These are phyloP conservation scores for Cyprinodon diabolis DNA, from an alignment of 2,797 vertebrate species.

Conservation along the genomic window DNA sequence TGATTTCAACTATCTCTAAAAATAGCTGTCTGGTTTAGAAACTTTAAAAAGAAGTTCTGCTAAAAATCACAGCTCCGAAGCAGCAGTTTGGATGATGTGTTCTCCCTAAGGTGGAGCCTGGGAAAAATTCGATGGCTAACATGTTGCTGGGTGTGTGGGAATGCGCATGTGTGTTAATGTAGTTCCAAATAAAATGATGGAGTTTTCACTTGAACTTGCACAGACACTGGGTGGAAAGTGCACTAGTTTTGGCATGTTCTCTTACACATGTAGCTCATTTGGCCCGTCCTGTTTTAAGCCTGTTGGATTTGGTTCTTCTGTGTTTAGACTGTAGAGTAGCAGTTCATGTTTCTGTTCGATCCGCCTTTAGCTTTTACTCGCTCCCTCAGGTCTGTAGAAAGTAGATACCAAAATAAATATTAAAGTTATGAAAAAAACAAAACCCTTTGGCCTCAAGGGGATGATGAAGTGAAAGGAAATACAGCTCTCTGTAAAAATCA, in stretches of 20 bases:
- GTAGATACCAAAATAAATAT: conserved; percentile 19
- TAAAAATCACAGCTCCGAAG: conserved; percentile 73
- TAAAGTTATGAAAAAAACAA: neutral
- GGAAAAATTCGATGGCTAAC: conserved; percentile 59
- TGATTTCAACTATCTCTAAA: conserved; percentile 77
- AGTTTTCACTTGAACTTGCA: conserved; percentile 28
- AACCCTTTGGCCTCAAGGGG: too few relatives aligned
- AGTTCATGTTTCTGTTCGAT: conserved; percentile 20
- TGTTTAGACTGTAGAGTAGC: conserved; percentile 31
- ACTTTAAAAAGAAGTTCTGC: conserved; percentile 66
- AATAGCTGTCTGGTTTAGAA: conserved; percentile 64
- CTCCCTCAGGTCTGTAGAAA: conserved; percentile 46
- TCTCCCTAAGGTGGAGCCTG: conserved; percentile 77
- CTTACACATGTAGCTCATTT: conserved; percentile 6
- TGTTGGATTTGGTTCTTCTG: conserved; percentile 9
- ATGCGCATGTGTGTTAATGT: conserved; percentile 2
- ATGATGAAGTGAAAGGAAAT: neutral
- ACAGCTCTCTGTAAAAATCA: neutral
- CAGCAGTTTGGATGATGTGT: conserved; percentile 70
- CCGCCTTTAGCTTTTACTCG: conserved; percentile 43
- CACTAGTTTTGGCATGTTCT: neutral
- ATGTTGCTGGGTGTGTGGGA: conserved; percentile 14
- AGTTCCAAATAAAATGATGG: conserved; percentile 40
- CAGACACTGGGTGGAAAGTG: conserved; percentile 17
- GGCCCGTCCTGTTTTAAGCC: conserved; percentile 1